Conservation (phyloP, 37 sponge, comb jelly and placozoan species). For the Eunapius fragilis region DNA sequence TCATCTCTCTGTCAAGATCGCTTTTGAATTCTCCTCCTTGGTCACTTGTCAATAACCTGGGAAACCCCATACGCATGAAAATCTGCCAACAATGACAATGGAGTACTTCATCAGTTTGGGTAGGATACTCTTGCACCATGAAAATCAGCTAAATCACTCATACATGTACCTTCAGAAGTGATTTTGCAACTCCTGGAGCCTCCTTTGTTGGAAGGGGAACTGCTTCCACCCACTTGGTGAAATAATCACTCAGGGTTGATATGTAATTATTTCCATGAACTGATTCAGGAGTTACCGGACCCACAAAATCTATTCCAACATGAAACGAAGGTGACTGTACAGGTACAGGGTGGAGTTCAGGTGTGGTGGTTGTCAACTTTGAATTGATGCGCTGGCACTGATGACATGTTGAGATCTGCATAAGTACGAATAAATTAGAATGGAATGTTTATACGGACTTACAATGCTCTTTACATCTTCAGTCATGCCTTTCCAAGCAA, state of each 20-base stretch:
- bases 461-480: too few species aligned
- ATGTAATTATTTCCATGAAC: constrained; percentile 6
- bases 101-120: neutral
- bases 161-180: constrained; percentile 21
- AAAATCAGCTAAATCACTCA: constrained; percentile 4
- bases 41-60: constrained; percentile 28
- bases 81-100: constrained; percentile 15
- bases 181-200: constrained; percentile 30
- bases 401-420: neutral
- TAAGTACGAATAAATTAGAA: too few species aligned
- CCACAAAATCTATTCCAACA: constrained; percentile 5
- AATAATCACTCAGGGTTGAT: constrained; percentile 32
- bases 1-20: constrained; percentile 31
- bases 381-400: constrained; percentile 6
- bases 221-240: constrained; percentile 48
- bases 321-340: too few species aligned
- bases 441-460: too few species aligned
- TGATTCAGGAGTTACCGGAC: constrained; percentile 17
- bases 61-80: constrained; percentile 49
- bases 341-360: neutral
- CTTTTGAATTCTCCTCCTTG: constrained; percentile 39
- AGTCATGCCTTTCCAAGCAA: constrained; percentile 16
- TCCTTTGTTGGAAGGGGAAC: constrained; percentile 21
- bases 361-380: neutral
- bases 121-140: too few species aligned